phyloP scores from a whole-genome alignment of 2,888 invertebrate species.

The Nemotelus nigrinus region DNA sequence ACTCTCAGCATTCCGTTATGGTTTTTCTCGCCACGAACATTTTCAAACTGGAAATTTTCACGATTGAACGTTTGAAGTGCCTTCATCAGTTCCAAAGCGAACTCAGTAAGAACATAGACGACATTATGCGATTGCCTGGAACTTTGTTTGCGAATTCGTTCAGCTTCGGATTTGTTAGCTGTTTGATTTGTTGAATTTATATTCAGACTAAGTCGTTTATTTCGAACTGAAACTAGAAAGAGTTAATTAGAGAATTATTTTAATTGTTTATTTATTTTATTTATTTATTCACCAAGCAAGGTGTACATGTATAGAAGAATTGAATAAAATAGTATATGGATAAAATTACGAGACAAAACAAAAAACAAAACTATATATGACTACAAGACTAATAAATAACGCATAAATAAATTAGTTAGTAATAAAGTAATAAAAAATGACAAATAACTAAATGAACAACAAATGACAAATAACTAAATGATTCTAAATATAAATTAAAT shows the following conservation, averaged over 20 bases:
- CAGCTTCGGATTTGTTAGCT: conserved; percentile 3
- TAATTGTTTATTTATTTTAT: too few relatives aligned
- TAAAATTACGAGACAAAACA: too few relatives aligned
- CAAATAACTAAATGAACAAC: too few relatives aligned
- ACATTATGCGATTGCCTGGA: conserved; percentile 63
- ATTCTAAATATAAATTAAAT: too few relatives aligned
- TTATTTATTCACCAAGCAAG: too few relatives aligned
- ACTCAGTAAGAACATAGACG: conserved; percentile 73
- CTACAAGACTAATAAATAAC: too few relatives aligned
- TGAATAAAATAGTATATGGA: too few relatives aligned
- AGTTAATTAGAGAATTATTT: background rate
- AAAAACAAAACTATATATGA: too few relatives aligned
- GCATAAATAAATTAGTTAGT: too few relatives aligned
- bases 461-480: too few relatives aligned
- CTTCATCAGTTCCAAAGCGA: conserved; percentile 78
- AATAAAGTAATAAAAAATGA: too few relatives aligned
- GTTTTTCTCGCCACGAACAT: conserved; percentile 51
- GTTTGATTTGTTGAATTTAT: conserved; percentile 41
- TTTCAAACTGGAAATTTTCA: conserved; percentile 69
- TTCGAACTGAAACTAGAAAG: conserved; percentile 66
- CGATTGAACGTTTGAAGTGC: conserved; percentile 70
- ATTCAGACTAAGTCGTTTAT: conserved; percentile 59
- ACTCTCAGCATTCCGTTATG: conserved; percentile 61
- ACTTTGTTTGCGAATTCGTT: conserved; percentile 54
- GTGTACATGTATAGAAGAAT: too few relatives aligned